These are phyloP conservation scores for Caenorhabditis sp. DNA, from an alignment of 2,888 invertebrate species.

Conservation along the genomic window DNA sequence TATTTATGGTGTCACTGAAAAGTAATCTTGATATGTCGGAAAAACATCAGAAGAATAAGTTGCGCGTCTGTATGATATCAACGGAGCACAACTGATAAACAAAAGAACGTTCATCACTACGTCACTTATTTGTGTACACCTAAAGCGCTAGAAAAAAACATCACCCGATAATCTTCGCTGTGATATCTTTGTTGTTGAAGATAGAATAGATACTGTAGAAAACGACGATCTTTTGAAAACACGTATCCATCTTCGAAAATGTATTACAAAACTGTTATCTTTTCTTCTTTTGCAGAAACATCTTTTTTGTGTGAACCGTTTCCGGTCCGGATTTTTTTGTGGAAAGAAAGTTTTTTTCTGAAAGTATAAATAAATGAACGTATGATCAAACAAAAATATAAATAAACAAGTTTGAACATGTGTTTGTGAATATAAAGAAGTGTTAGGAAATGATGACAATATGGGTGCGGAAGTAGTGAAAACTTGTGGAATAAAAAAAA, in stretches of 20 bases:
- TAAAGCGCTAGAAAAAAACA: neutral
- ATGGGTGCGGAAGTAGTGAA: constrained; percentile 1
- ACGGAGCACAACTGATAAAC: neutral
- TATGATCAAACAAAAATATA: neutral
- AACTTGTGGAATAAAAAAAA: neutral
- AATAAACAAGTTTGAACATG: neutral
- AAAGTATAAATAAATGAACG: neutral
- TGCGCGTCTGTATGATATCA: too few relatives aligned
- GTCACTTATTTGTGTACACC: neutral
- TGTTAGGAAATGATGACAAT: neutral
- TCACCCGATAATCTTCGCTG: neutral
- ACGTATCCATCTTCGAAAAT: neutral
- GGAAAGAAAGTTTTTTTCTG: neutral
- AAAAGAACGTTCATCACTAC: neutral
- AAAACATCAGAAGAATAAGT: too few relatives aligned
- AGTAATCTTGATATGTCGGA: too few relatives aligned
- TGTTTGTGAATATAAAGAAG: neutral
- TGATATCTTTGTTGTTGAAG: neutral
- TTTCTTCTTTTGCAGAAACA: neutral
- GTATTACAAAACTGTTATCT: neutral
- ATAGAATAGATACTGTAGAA: neutral
- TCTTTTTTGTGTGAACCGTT: neutral
- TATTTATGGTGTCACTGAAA: too few relatives aligned
- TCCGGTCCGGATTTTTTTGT: neutral
- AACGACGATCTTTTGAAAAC: neutral